Evolutionary conservation across 2,113 vertebrate genomes (phyloP), one percentile per base, ranked within the genome.

Genomic region (Chelonoidis abingdonii): DNA sequence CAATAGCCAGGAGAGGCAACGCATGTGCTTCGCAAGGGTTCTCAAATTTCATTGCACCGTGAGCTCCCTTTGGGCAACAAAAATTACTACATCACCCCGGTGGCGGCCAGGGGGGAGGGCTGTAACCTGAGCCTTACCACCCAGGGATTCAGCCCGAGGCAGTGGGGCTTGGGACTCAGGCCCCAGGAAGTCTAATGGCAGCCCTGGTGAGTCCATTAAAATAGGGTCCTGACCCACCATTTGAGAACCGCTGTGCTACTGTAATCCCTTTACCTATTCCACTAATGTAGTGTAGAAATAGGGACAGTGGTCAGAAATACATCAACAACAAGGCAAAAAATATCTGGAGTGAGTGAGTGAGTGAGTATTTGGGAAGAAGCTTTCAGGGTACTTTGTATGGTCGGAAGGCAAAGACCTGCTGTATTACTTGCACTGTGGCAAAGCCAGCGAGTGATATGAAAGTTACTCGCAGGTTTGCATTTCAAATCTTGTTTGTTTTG

Each of bases 21-120:
- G 0, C 10, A 13, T 8, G 2, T 3, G 47, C 35, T 84, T 1
- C 31, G 1, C 8, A 22, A 21, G 53, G 21, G 53, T 54, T 54
- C 53, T 54, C 53, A 54, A 54, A 9, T 7, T 54, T 9, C 53
- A 22, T 22, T 54, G 52, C 52, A 53, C 52, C 19, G 2, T 53
- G 52, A 53, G 17, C 52, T 7, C 52, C 19, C 6, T 53, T 53
- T 2, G 8, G 53, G 4, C 21, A 54, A 9, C 53, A 54, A 22
- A 54, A 54, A 8, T 9, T 54, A 54, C 53, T 22, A 22, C 8
- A 21, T 8, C 17, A 22, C 21, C 5, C 21, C 8, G 14, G 53
- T 50, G 50, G 13, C 4, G 13, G 14, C 13, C 13, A 3, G 53
- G 53, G 8, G 52, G 4, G 53, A 7, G 8, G 8, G 52, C 52